A percentile compares a stretch with the other conserved stretches of the same genome.
These are phyloP conservation scores for Diabrotica balteata DNA, from an alignment of 2,888 invertebrate genomes.

Conservation along the genomic window DNA sequence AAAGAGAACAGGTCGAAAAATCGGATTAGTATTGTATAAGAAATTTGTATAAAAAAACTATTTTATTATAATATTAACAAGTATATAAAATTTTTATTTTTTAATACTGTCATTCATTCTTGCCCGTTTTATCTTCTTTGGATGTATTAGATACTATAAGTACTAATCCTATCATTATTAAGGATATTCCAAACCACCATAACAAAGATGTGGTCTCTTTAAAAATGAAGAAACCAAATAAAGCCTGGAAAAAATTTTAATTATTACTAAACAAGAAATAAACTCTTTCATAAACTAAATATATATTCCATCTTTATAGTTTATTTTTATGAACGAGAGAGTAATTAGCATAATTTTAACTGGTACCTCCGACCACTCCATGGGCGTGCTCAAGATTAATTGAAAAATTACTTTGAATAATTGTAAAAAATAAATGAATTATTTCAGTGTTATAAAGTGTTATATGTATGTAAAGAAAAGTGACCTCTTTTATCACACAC, in stretches of 20 bases:
- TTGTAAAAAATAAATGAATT: too few species aligned
- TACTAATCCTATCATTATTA: constrained; percentile 74
- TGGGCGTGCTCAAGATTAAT: too few species aligned
- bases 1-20: constrained; percentile 62
- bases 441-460: too few species aligned
- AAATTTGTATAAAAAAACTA: not conserved
- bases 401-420: too few species aligned
- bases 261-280: too few species aligned
- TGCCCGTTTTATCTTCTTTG: not conserved
- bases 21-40: not conserved
- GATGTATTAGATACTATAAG: constrained; percentile 63
- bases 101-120: not conserved
- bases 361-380: too few species aligned
- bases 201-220: constrained; percentile 71
- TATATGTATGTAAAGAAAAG: too few species aligned
- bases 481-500: too few species aligned
- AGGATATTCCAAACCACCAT: constrained; percentile 76
- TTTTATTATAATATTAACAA: not conserved
- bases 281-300: too few species aligned
- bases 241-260: constrained; percentile 66
- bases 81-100: not conserved
- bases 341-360: too few species aligned
- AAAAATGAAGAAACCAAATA: constrained; percentile 74
- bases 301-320: too few species aligned
- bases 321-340: too few species aligned